Evolutionary conservation across 2,888 invertebrate genomes (phyloP), one percentile per base, ranked within the genome.

Genomic region (Palloptera scutellata): DNA sequence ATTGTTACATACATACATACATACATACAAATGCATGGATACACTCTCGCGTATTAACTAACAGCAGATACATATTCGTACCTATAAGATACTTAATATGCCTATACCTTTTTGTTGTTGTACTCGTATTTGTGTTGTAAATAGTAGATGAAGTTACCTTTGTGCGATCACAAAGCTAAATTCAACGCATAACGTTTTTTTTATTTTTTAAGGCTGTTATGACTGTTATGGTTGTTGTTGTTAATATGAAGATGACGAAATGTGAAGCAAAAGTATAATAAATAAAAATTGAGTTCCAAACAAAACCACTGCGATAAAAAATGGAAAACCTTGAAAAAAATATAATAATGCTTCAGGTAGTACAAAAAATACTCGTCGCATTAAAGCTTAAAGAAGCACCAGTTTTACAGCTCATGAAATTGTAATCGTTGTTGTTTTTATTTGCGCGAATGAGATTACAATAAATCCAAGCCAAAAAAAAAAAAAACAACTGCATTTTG

Each of bases 241-340:
- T 20, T 20, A 40, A 10, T 57, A 55, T 17, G 51, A 41, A 53
- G 63, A 67, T 67, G 67, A 63, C 63, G 63, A 67, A 67, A 67
- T 64, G 55, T 67, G 52, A 43, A 67, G 19, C 19, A 64, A 19
- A 61, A 13, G 8, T 45, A 19, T 19, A 17, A 43, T 13, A 43
- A 54, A 54, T 15, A 15, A 6, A 19, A 58, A 52, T 54, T 19
- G 15, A 20, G 12, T 57, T 42, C 30, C 43, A 61, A 48, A 53
- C 30, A 64, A 64, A 48, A 48, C 40, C 15, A 15, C 10, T 54
- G 13, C n/a, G 8, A 48, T 48, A 45, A 52, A 59, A 43, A n/a
- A 19, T 57, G 64, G 52, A 60, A 67, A 68, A 68, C 68, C 68
- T 68, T 68, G 68, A 68, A 68, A 67, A 10, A 48, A 10, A 48